Base-by-base conservation (phyloP, 2,113 vertebrate genomes). In the Hiodon alosoides region DNA sequence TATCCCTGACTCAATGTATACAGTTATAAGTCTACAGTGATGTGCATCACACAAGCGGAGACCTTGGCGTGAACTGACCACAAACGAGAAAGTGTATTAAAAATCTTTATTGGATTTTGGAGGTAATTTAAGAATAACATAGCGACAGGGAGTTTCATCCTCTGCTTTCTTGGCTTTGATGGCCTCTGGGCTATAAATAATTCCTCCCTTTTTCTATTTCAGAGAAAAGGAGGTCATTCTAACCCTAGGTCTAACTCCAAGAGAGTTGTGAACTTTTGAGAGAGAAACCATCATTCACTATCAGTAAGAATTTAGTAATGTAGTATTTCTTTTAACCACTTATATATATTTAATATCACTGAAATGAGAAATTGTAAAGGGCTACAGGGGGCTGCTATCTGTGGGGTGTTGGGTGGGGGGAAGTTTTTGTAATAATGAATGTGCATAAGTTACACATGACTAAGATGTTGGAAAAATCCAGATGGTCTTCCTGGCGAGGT, bases 331-430 rank as follows among this genome's bases (percentile, higher is more conserved):
- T 50, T 73, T 64, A 64, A 64, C 52, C 7, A 7, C 14, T 46
- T 0, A 9, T 64, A 13, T 64, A 17, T 13, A 10, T 46, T 50
- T 2, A 4, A 65, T 85, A 86, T 89, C 87, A 88, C 81, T 86
- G 59, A 10, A 78, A 74, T 80, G 79, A 46, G 81, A 79, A 85
- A 82, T 77, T 64, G 14, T 72, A 61, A 79, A 76, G 72, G 80
- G 82, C 85, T 85, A 84, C 89, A 87, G 88, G 88, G 90, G 86
- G 84, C 81, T 85, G 78, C 79, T 72, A 70, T 69, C 76, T 78
- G 31, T 31, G 31, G 31, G 31, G 31, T 31, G 31, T 31, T 76
- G 84, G 87, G 84, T 85, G 83, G 50, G 59, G 58, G 14, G 59
- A n/a, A 86, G 87, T 90, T 87, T 87, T 31, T 31, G 31, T 31